Base-by-base conservation (phyloP, 2,113 vertebrate species). In the Maylandia zebra region DNA sequence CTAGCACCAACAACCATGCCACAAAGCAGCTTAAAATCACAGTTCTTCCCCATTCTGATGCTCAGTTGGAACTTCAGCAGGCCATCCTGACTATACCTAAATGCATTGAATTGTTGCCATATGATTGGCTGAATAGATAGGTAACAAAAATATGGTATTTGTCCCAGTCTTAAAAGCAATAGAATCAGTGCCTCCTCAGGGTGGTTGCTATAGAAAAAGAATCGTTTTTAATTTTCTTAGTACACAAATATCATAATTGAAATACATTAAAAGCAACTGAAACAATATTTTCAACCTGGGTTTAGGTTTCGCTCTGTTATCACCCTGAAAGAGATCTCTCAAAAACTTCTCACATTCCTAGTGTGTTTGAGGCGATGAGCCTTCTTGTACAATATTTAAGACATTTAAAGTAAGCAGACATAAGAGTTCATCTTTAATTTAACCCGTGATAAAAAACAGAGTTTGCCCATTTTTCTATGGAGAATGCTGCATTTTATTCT, bases 401-500 rank as follows among this genome's bases (percentile, higher is more conserved):
- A 48, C 24, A 7, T 48, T 5, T 19, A 76, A 30, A 48, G 24
- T 17, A 32, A 76, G 24, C 32, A 66, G 16, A 66, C 61, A 66
- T 36, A 3, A 38, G 19, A 2, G 32, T 66, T 38, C 6, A 66
- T 36, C 32, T 36, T 36, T 36, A 34, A 4, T 34, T 61, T 61
- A 76, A 76, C 41, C 9, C 0, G 3, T 30, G 41, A 48, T 76
- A 24, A 10, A 17, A 19, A 64, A 74, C 50, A 85, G 4, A 45
- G 43, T 32, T 19, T 78, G 71, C 17, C 27, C 16, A 32, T 52
- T 19, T 34, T 19, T 79, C 48, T 7, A 71, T 78, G 87, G 79
- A 52, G 82, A 90, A 78, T 83, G 91, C 81, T 64, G 84, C 83
- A 85, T 94, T 95, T 94, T 92, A 92, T 93, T 78, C 66, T 83